These are phyloP conservation scores for Prostheceraeus crozeri DNA, from an alignment of 2,888 invertebrate genomes.

Conservation along the genomic window DNA sequence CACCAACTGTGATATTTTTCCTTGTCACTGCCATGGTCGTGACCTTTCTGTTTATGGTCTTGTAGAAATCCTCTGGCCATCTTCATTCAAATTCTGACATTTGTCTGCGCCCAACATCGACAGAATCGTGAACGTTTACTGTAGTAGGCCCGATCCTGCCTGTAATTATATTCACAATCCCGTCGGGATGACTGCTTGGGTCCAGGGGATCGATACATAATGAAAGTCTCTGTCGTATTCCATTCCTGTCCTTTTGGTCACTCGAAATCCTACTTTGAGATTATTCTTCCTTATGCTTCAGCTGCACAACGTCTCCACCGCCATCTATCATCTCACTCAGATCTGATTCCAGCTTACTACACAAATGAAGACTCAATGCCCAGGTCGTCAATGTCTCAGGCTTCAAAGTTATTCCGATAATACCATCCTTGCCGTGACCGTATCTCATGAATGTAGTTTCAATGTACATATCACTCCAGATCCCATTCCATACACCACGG, in stretches of 20 bases:
- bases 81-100: slow-evolving; percentile 33
- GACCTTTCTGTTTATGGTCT: slow-evolving; percentile 29
- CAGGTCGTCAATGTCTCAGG: slow-evolving; percentile 33
- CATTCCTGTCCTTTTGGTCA: not conserved
- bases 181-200: slow-evolving; percentile 31
- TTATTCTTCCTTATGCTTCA: not conserved
- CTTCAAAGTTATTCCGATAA: slow-evolving; percentile 40
- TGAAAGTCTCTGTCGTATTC: not conserved
- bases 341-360: too few species aligned
- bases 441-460: slow-evolving; percentile 28
- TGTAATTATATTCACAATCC: slow-evolving; percentile 33
- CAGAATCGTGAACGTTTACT: slow-evolving; percentile 39
- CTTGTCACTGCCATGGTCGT: slow-evolving; percentile 32
- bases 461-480: slow-evolving; percentile 29
- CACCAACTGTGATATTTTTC: slow-evolving; percentile 35
- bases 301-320: too few species aligned
- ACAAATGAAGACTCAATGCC: slow-evolving; percentile 37
- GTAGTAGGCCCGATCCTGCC: slow-evolving; percentile 30
- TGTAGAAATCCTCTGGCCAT: slow-evolving; percentile 39
- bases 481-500: slow-evolving; percentile 28
- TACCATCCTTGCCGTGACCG: slow-evolving; percentile 24
- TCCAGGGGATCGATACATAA: slow-evolving; percentile 34
- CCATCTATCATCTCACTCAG: too few species aligned
- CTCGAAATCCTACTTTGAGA: slow-evolving; percentile 9
- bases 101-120: slow-evolving; percentile 34